A percentile compares a stretch with the other conserved stretches of the same genome.
These are phyloP conservation scores for Scaptomyza parva DNA, from an alignment of 2,888 invertebrate genomes.

Conservation along the genomic window DNA sequence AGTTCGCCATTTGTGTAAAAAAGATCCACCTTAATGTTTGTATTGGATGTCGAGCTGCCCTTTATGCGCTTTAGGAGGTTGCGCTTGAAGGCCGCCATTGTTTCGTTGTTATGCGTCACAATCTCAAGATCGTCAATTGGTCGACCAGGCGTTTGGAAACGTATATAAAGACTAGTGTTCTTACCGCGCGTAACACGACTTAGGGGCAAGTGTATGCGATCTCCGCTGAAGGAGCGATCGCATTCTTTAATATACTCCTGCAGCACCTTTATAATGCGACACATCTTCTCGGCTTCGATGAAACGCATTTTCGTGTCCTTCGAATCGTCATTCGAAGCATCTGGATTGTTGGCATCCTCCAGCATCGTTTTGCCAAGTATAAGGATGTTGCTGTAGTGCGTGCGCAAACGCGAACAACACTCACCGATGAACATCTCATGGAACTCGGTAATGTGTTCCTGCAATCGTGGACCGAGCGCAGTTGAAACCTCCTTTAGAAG, in stretches of 20 bases:
- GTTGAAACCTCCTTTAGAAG: constrained; percentile 96
- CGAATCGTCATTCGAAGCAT: constrained; percentile 72
- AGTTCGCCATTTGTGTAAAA: constrained; percentile 94
- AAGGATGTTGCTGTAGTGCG: constrained; percentile 93
- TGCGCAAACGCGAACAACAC: constrained; percentile 95
- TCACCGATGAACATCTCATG: constrained; percentile 96
- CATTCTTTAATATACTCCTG: constrained; percentile 98
- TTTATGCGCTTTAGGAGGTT: constrained; percentile 87
- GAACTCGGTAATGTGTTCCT: constrained; percentile 91
- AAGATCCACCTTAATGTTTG: constrained; percentile 94
- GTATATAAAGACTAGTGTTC: constrained; percentile 93
- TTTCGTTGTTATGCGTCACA: constrained; percentile 97
- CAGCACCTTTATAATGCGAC: constrained; percentile 96
- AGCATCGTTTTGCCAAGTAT: constrained; percentile 81
- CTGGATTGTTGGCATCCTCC: constrained; percentile 59
- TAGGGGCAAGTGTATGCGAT: constrained; percentile 94
- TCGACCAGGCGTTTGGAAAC: constrained; percentile 94
- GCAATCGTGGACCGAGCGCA: constrained; percentile 94
- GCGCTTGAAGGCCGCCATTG: constrained; percentile 93
- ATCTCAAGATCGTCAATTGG: constrained; percentile 96
- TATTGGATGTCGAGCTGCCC: constrained; percentile 87
- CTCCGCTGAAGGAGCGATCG: constrained; percentile 94
- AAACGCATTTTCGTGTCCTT: constrained; percentile 83
- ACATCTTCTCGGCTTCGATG: constrained; percentile 92
- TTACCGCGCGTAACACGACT: constrained; percentile 94